Base-by-base conservation (phyloP, 2,888 invertebrate species). In the Caenorhabditis plicata region DNA sequence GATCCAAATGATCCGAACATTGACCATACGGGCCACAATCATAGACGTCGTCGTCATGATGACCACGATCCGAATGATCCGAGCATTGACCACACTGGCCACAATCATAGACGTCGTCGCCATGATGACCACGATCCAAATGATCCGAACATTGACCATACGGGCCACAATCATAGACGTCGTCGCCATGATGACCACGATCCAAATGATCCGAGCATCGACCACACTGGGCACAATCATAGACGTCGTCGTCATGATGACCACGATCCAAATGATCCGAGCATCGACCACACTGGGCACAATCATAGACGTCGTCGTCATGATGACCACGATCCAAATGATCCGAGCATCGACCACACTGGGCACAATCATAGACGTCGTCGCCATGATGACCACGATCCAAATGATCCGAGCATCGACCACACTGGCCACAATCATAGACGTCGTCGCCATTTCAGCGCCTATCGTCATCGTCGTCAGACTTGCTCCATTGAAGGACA, bases 1-100 rank as follows among this genome's bases (percentile, higher is more conserved):
- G 64, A 64, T 52, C 60, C 64, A 23, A 64, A 52, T 29, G 64
- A 64, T 29, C 46, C 64, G n/a, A 60, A 51, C 20, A 45, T 60
- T 23, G 60, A 60, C 23, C 64, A 64, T 29, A 46, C 64, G 26
- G 64, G 55, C 8, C 60, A 64, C 31, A 53, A 56, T 32, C 60
- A 65, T 35, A 46, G 58, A 23, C 31, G 42, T 22, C 36, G 19
- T 36, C 19, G 19, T 36, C 40, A 19, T 20, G 53, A 11, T 17
- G 47, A 53, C 23, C 51, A 62, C 25, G 66, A 66, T 44, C 63
- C 66, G 4, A 63, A 63, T 35, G 66, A 67, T 31, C 58, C 67
- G 15, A 49, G 52, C 15, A 29, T 57, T 15, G 63, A 67, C 25
- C 67, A 67, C 42, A 52, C 54, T 33, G 67, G 61, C 9, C 64